A percentile compares a stretch with the other conserved stretches of the same genome.
These are phyloP conservation scores for Hybos culiciformis DNA, from an alignment of 2,888 invertebrate species.

Conservation along the genomic window DNA sequence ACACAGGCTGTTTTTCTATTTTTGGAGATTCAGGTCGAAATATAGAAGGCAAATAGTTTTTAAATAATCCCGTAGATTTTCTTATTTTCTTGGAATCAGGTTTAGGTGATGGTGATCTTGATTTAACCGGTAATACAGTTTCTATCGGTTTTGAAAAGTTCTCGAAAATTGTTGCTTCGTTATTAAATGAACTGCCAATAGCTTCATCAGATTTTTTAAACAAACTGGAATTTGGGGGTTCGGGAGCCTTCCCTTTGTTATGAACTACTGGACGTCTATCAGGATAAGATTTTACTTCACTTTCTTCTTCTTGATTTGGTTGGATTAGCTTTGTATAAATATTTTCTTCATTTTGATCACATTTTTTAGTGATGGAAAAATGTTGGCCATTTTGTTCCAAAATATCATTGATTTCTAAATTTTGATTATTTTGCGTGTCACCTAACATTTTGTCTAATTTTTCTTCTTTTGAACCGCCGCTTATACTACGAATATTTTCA, in stretches of 20 bases:
- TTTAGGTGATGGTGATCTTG: slow-evolving; percentile 12
- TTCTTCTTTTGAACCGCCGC: no score
- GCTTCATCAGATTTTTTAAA: not conserved
- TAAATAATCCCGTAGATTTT: slow-evolving; percentile 13
- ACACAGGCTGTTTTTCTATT: slow-evolving; percentile 6
- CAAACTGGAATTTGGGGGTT: slow-evolving; percentile 19
- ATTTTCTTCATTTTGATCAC: no score
- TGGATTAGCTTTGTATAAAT: no score
- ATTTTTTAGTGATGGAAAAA: no score
- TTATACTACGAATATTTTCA: no score
- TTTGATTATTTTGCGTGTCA: not conserved
- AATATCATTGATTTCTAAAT: not conserved
- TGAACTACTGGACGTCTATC: slow-evolving; percentile 16
- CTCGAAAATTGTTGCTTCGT: no score
- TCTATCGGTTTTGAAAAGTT: not conserved
- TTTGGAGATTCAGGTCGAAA: slow-evolving; percentile 19
- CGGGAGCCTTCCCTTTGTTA: slow-evolving; percentile 30
- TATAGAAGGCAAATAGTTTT: slow-evolving; percentile 16
- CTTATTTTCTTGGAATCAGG: slow-evolving; percentile 12
- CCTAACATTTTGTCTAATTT: no score
- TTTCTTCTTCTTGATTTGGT: not conserved
- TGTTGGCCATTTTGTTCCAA: no score
- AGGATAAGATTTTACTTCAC: not conserved
- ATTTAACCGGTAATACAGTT: not conserved
- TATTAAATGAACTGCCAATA: not conserved